Percentiles rank a stretch among this genome's conserved stretches.
Evolutionary conservation across 2,888 invertebrate species (phyloP).

Genomic region (Physocephala rufipes): DNA sequence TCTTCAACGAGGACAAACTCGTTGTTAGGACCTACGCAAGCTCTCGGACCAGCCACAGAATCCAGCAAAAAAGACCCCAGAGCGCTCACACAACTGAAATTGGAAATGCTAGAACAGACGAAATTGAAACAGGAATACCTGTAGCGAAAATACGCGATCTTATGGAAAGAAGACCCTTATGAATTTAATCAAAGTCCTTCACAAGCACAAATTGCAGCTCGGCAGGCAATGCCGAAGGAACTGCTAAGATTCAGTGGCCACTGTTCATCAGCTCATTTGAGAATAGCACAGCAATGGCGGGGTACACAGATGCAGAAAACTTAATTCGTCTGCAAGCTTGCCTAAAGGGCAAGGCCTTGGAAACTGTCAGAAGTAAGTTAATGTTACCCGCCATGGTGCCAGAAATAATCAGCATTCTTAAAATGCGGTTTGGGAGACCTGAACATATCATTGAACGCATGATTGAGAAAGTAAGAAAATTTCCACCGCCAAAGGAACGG

Average conservation of each 20-base stretch:
- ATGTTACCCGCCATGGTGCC: no score
- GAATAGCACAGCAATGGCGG: not conserved
- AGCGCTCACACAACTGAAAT: not conserved
- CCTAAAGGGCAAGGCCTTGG: conserved; percentile 24
- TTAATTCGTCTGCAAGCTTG: conserved; percentile 20
- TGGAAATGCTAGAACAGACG: conserved; percentile 9
- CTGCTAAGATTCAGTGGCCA: conserved; percentile 10
- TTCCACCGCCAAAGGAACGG: conserved; percentile 25
- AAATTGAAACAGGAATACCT: conserved; percentile 13
- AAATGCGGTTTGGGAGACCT: conserved; percentile 32
- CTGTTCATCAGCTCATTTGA: not conserved
- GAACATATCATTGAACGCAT: conserved; percentile 27
- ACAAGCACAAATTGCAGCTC: conserved; percentile 11
- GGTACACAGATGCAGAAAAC: conserved; percentile 28
- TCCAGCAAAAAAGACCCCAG: not conserved
- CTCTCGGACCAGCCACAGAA: no score
- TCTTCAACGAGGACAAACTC: no score
- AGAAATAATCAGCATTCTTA: conserved; percentile 25
- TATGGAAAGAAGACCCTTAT: not conserved
- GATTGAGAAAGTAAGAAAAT: conserved; percentile 17
- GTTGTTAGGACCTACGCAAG: no score
- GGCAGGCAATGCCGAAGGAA: conserved; percentile 27
- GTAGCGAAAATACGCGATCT: conserved; percentile 17
- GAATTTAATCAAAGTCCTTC: not conserved
- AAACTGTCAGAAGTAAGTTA: conserved; percentile 28